Percentiles rank a stretch among this genome's conserved stretches.
These are phyloP conservation scores for Pipistrellus nathusii DNA, from an alignment of 2,797 vertebrate genomes.

Conservation along the genomic window DNA sequence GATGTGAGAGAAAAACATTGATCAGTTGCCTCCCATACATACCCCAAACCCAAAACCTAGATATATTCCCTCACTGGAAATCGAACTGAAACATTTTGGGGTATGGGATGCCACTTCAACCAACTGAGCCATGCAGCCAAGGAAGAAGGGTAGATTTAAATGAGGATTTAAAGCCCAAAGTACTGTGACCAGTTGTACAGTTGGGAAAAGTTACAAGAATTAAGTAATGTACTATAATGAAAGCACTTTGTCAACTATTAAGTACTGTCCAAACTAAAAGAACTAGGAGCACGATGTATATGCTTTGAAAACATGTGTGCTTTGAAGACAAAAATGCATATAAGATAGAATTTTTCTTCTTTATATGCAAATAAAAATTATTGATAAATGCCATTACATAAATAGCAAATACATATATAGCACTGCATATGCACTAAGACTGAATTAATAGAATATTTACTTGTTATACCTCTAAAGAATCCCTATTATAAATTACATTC, in stretches of 20 bases:
- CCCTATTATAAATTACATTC: constrained; percentile 26
- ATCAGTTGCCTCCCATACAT: not conserved
- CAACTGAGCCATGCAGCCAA: not conserved
- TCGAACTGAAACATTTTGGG: not conserved
- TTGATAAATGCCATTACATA: constrained; percentile 16
- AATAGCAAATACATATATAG: constrained; percentile 49
- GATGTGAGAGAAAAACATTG: not conserved
- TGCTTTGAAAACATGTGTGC: not conserved
- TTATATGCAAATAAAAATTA: constrained; percentile 54
- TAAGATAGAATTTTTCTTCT: not conserved
- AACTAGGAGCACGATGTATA: not conserved
- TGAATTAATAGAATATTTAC: constrained; percentile 55
- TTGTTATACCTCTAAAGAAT: constrained; percentile 68
- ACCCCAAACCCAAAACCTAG: not conserved
- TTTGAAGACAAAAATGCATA: constrained; percentile 54
- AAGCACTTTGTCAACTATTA: not conserved
- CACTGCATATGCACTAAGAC: constrained; percentile 24
- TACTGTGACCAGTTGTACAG: not conserved
- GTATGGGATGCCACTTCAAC: not conserved
- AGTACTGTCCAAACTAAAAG: not conserved
- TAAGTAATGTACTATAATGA: not conserved
- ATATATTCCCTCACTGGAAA: not conserved
- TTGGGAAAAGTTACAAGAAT: not conserved
- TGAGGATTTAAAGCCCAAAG: not conserved
- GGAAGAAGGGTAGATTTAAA: not conserved